phyloP scores from a whole-genome alignment of 2,797 vertebrate species.

The Linurgus olivaceus region DNA sequence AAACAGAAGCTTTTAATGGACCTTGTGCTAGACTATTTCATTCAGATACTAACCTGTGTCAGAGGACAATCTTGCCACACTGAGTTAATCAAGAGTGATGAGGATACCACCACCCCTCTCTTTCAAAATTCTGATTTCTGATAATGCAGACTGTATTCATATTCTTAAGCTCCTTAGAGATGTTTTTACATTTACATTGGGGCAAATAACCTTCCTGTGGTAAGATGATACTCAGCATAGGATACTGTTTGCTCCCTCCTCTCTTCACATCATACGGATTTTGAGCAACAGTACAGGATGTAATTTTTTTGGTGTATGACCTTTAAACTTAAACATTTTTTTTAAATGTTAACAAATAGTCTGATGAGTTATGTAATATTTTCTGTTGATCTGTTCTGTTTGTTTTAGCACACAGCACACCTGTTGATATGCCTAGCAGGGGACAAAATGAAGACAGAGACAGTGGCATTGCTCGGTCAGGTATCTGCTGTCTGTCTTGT shows the following conservation, averaged over 20 bases:
- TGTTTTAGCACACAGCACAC: constrained; percentile 84
- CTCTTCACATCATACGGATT: not conserved
- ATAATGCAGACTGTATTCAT: not conserved
- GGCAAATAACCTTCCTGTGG: not conserved
- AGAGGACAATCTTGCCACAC: not conserved
- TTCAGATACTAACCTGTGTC: not conserved
- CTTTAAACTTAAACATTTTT: not conserved
- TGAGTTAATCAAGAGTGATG: not conserved
- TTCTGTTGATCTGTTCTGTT: constrained; percentile 5
- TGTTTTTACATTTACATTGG: not conserved
- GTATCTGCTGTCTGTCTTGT: constrained; percentile 62
- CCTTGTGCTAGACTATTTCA: not conserved
- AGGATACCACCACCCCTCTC: not conserved
- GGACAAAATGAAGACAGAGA: constrained; percentile 86
- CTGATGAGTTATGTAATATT: not conserved
- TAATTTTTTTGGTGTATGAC: not conserved
- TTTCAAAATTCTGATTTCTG: not conserved
- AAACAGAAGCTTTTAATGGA: not conserved
- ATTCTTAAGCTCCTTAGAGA: not conserved
- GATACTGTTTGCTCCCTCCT: not conserved
- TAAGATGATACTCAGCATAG: not conserved
- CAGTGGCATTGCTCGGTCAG: constrained; percentile 88
- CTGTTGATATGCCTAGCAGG: constrained; percentile 88
- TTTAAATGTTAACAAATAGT: not conserved
- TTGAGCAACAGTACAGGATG: not conserved